A percentile compares a stretch with the other conserved stretches of the same genome.
phyloP scores from a whole-genome alignment of 1,140 invertebrate species.

The Drosophila yakuba region DNA sequence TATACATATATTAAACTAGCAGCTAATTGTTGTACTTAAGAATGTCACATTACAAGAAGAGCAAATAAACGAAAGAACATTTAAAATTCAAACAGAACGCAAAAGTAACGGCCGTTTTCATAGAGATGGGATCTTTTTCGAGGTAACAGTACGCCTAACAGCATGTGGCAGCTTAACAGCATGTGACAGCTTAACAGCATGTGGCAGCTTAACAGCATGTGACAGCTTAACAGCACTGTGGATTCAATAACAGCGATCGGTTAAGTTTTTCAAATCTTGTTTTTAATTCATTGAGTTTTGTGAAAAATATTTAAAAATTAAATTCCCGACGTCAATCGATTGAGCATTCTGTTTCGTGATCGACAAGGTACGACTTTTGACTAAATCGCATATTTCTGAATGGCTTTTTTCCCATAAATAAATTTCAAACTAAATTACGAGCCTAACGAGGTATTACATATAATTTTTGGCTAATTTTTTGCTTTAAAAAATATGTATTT shows the following conservation, averaged over 20 bases:
- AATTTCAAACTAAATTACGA: no score
- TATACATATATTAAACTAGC: constrained; percentile 57
- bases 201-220: neutral
- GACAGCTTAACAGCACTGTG: neutral
- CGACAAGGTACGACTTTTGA: no score
- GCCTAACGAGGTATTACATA: no score
- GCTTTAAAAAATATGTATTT: no score
- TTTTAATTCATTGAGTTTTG: neutral
- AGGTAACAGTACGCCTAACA: neutral
- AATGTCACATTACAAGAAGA: constrained; percentile 65
- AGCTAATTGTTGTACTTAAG: constrained; percentile 78
- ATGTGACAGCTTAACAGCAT: neutral
- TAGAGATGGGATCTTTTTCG: constrained; percentile 4
- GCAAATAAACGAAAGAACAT: constrained; percentile 74
- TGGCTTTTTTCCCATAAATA: no score
- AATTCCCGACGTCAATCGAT: no score
- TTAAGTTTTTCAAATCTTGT: neutral
- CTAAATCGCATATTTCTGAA: no score
- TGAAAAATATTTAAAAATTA: no score
- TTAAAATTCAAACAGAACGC: constrained; percentile 66
- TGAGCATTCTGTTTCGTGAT: no score
- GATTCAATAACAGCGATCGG: constrained; percentile 3
- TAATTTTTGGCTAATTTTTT: no score
- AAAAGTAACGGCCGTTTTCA: constrained; percentile 2
- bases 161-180: neutral